phyloP scores from a whole-genome alignment of 2,113 vertebrate species.

The Macrotis lagotis region DNA sequence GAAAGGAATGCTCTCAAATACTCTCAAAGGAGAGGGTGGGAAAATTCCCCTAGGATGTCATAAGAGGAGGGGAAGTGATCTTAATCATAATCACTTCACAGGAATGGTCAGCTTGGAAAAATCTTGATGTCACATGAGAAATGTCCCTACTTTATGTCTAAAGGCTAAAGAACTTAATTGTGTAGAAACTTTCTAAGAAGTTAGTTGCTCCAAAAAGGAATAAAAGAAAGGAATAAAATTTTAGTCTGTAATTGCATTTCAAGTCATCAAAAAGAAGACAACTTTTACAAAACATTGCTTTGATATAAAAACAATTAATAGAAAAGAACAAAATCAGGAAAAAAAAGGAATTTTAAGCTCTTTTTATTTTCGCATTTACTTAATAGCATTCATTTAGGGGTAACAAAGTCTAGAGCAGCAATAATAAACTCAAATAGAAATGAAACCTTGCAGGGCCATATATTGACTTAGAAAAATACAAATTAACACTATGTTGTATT shows the following conservation, averaged over 20 bases:
- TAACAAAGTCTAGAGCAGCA: slow-evolving; percentile 3
- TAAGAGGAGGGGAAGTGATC: no score
- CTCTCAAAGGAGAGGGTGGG: no score
- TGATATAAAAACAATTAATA: background rate
- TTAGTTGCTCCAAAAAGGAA: background rate
- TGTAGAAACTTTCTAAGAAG: background rate
- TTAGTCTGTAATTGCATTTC: background rate
- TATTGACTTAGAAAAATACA: background rate
- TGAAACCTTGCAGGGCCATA: background rate
- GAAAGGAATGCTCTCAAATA: no score
- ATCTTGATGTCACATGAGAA: no score
- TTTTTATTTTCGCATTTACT: background rate
- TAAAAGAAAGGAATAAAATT: background rate
- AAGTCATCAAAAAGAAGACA: background rate
- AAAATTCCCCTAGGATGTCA: no score
- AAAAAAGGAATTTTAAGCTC: background rate
- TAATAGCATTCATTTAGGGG: slow-evolving; percentile 20
- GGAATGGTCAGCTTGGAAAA: no score
- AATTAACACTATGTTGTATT: background rate
- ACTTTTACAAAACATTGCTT: background rate
- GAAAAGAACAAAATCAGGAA: slow-evolving; percentile 24
- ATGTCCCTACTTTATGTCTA: no score
- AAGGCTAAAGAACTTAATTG: no score
- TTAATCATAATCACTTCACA: no score
- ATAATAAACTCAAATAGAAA: background rate